Evolutionary conservation across 1,140 invertebrate species (phyloP).

Genomic region (Drosophila murphyi): DNA sequence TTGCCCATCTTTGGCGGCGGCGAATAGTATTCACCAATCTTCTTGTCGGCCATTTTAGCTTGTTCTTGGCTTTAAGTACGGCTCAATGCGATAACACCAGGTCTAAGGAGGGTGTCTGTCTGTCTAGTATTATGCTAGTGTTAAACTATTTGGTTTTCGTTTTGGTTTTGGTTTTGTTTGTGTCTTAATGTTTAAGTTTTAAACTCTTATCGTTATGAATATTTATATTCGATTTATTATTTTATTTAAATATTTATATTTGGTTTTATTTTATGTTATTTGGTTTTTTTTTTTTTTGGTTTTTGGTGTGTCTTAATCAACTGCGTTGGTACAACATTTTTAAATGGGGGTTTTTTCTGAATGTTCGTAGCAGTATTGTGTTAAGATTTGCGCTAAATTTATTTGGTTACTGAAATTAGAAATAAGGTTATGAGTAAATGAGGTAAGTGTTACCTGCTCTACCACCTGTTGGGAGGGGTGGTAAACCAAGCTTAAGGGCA

Average conservation of each 20-base stretch:
- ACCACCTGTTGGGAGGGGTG: slow-evolving; percentile 56
- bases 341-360: slow-evolving; percentile 53
- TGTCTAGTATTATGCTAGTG: slow-evolving; percentile 52
- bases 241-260: slow-evolving; percentile 51
- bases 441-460: slow-evolving; percentile 3
- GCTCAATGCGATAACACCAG: slow-evolving; percentile 36
- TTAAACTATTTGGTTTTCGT: slow-evolving; percentile 56
- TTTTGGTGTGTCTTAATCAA: slow-evolving; percentile 77
- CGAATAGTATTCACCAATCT: slow-evolving; percentile 90
- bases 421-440: slow-evolving; percentile 15
- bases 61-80: slow-evolving; percentile 25
- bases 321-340: slow-evolving; percentile 81
- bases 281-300: slow-evolving; percentile 35
- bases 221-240: slow-evolving; percentile 53
- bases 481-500: slow-evolving; percentile 20
- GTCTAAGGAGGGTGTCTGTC: slow-evolving; percentile 55
- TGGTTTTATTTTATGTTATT: slow-evolving; percentile 53
- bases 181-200: slow-evolving; percentile 58
- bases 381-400: slow-evolving; percentile 67
- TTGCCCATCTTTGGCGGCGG: slow-evolving; percentile 92
- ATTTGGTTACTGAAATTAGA: slow-evolving; percentile 63
- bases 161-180: slow-evolving; percentile 30
- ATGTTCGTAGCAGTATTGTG: slow-evolving; percentile 73
- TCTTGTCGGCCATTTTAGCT: slow-evolving; percentile 89
- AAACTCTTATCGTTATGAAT: slow-evolving; percentile 69